These are phyloP conservation scores for Pocillopora grandis DNA, from an alignment of 92 coral and sea anemone species.

Conservation along the genomic window DNA sequence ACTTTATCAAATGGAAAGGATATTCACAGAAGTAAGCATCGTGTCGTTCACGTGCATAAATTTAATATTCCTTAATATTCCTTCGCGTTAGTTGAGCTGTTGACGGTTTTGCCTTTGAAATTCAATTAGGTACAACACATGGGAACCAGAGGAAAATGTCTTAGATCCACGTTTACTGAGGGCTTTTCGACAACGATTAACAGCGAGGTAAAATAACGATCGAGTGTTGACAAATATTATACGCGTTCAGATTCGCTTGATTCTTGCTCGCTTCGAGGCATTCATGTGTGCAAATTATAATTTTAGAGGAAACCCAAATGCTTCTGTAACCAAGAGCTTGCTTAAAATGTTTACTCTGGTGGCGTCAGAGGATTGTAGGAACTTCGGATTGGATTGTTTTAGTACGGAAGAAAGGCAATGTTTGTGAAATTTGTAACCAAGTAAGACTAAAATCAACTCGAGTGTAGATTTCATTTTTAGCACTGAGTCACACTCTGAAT, in stretches of 20 bases:
- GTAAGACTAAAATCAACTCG: neutral
- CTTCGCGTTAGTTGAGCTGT: constrained; percentile 12
- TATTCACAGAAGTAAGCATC: constrained; percentile 90
- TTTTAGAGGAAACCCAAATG: neutral
- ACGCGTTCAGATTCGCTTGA: constrained; percentile 6
- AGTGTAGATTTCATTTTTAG: neutral
- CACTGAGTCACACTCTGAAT: too few relatives aligned
- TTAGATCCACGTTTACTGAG: constrained; percentile 89
- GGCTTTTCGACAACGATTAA: constrained; percentile 75
- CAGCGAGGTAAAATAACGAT: constrained; percentile 43
- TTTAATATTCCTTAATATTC: constrained; percentile 1
- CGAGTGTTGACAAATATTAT: neutral
- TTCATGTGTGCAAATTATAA: neutral
- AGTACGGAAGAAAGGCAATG: too few relatives aligned
- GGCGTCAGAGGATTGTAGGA: too few relatives aligned
- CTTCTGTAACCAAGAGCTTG: neutral
- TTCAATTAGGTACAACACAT: constrained; percentile 84
- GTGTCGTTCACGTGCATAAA: constrained; percentile 35
- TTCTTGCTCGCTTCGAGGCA: neutral
- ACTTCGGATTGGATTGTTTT: too few relatives aligned
- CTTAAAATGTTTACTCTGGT: neutral
- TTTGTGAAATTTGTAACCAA: too few relatives aligned
- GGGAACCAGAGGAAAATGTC: constrained; percentile 99
- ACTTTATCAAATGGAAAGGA: constrained; percentile 97
- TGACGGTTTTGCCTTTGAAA: constrained; percentile 18